phyloP scores from a whole-genome alignment of 2,797 vertebrate genomes.

The Helostoma temminkii region DNA sequence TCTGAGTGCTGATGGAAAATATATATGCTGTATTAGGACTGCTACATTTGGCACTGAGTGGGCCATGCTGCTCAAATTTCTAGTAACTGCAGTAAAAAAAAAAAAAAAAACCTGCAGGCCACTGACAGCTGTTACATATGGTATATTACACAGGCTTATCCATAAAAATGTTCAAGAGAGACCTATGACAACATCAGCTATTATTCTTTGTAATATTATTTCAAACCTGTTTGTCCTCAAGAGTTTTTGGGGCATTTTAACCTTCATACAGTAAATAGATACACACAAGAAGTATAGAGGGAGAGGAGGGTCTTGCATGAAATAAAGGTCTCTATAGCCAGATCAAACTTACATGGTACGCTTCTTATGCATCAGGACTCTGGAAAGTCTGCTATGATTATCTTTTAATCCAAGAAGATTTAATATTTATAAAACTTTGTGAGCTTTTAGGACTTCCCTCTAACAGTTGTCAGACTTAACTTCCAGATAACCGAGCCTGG shows the following conservation, averaged over 20 bases:
- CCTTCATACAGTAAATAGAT: too few species aligned
- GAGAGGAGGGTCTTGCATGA: too few species aligned
- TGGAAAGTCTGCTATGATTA: neutral
- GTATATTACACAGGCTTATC: neutral
- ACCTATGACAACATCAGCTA: too few species aligned
- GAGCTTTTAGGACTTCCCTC: too few species aligned
- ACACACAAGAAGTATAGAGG: too few species aligned
- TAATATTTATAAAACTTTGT: too few species aligned
- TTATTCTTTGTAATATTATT: too few species aligned
- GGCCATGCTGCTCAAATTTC: neutral
- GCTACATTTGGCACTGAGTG: neutral
- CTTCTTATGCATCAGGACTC: neutral
- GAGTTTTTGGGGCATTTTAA: too few species aligned
- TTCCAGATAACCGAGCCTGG: too few species aligned
- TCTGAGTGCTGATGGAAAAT: neutral
- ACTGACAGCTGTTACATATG: neutral
- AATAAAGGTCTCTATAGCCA: too few species aligned
- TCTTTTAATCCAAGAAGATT: neutral
- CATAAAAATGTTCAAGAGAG: neutral
- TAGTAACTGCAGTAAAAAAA: conserved; percentile 4
- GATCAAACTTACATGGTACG: neutral
- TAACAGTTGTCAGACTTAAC: too few species aligned
- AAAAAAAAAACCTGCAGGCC: neutral
- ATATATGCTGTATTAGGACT: neutral
- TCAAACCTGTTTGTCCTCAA: too few species aligned